Conservation (phyloP, 2,797 vertebrate genomes). For the Sebastes iracundus region DNA sequence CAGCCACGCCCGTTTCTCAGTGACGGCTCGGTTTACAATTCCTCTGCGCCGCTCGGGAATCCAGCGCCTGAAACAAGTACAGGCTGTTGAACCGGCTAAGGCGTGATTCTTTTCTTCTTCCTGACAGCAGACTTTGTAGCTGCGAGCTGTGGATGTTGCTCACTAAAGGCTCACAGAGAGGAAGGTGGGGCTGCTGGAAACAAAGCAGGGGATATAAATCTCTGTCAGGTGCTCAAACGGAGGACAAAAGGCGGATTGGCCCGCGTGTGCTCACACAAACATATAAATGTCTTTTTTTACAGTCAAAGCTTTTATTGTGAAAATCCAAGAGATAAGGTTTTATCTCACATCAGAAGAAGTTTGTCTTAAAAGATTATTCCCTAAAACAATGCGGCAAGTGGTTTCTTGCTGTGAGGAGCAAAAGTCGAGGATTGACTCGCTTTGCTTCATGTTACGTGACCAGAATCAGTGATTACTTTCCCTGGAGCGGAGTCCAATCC, state of each 20-base stretch:
- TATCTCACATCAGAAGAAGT: slow-evolving; percentile 27
- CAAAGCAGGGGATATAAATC: slow-evolving; percentile 43
- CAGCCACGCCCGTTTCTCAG: slow-evolving; percentile 27
- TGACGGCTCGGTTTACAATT: slow-evolving; percentile 11
- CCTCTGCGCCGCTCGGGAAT: neutral
- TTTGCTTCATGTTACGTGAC: neutral
- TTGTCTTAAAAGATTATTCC: slow-evolving; percentile 18
- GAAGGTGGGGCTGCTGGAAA: slow-evolving; percentile 20
- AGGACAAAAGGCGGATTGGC: slow-evolving; percentile 41
- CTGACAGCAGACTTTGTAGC: neutral
- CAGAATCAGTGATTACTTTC: neutral
- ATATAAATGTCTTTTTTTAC: neutral
- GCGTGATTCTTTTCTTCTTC: neutral
- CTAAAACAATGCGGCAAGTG: slow-evolving; percentile 1
- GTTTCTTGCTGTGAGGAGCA: neutral
- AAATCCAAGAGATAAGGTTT: slow-evolving; percentile 12
- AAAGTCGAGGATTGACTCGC: neutral
- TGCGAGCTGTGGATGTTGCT: neutral
- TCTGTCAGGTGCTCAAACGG: slow-evolving; percentile 36
- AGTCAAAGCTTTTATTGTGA: slow-evolving; percentile 8
- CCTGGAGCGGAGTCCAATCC: neutral
- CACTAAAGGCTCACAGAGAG: neutral
- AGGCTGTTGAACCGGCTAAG: neutral
- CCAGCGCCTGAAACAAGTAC: neutral
- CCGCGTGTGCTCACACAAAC: slow-evolving; percentile 1